phyloP scores from a whole-genome alignment of 2,888 invertebrate genomes.

The Esperia sulphurella region DNA sequence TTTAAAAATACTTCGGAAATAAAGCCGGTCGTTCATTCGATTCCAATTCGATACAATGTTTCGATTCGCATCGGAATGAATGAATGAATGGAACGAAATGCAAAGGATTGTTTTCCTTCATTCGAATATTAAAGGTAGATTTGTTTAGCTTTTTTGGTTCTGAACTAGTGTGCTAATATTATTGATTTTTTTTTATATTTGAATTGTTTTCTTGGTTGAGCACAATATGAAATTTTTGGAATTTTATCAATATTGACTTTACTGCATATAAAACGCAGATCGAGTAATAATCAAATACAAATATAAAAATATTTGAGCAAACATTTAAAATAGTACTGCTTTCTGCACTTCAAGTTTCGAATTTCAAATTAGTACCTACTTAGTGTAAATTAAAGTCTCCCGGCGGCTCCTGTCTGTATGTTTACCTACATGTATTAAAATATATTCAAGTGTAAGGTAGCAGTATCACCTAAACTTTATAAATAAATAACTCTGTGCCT shows the following conservation, averaged over 20 bases:
- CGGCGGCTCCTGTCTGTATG: too few relatives aligned
- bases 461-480: neutral
- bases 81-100: conserved; percentile 40
- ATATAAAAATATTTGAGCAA: too few relatives aligned
- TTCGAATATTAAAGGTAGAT: conserved; percentile 36
- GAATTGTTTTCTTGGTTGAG: neutral
- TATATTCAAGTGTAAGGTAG: too few relatives aligned
- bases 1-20: conserved; percentile 9
- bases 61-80: conserved; percentile 28
- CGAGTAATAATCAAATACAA: too few relatives aligned
- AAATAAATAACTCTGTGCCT: neutral
- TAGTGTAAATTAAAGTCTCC: too few relatives aligned
- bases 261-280: neutral
- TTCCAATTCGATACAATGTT: conserved; percentile 26
- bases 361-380: too few relatives aligned
- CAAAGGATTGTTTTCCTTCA: conserved; percentile 40
- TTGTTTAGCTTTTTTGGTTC: conserved; percentile 3
- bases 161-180: too few relatives aligned
- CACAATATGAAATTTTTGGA: neutral
- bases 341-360: too few relatives aligned
- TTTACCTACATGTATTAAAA: too few relatives aligned
- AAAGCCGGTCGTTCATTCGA: conserved; percentile 31
- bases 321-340: too few relatives aligned
- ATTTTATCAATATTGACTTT: neutral
- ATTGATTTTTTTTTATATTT: too few relatives aligned